phyloP scores from a whole-genome alignment of 2,113 vertebrate genomes.

The Thunnus thynnus region DNA sequence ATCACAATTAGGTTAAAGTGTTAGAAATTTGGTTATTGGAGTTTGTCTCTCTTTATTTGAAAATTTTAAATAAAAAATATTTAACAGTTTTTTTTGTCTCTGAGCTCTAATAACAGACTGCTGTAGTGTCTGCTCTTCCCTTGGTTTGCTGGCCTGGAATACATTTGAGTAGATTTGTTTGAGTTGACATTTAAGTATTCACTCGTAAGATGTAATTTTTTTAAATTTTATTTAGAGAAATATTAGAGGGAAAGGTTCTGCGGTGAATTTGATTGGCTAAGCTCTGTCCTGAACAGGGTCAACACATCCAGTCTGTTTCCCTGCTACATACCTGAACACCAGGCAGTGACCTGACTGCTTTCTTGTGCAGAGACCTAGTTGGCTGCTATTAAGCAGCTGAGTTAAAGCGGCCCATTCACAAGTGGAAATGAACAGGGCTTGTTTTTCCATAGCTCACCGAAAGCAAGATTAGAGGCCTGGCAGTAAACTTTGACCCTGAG shows the following conservation, averaged over 20 bases:
- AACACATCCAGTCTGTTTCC: conserved; percentile 8
- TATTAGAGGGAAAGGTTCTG: not conserved
- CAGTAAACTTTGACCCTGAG: conserved; percentile 70
- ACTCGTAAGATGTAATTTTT: not conserved
- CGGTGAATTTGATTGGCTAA: not conserved
- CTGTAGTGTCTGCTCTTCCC: not conserved
- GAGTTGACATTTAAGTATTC: not conserved
- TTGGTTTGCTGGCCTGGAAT: not conserved
- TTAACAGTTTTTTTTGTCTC: too few species aligned
- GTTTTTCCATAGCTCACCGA: conserved; percentile 60
- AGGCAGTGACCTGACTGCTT: conserved; percentile 29
- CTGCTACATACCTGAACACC: conserved; percentile 44
- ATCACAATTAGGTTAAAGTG: conserved; percentile 55
- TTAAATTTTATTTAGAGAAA: not conserved
- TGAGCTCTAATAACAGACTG: not conserved
- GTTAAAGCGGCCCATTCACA: conserved; percentile 66
- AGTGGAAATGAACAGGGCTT: conserved; percentile 43
- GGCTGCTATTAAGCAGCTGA: conserved; percentile 40
- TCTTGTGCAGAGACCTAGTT: conserved; percentile 46
- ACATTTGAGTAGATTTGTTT: not conserved
- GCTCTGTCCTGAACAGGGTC: not conserved
- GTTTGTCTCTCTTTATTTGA: conserved; percentile 34
- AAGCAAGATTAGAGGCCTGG: conserved; percentile 73
- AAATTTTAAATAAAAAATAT: conserved; percentile 5
- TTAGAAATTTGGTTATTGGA: conserved; percentile 49